Evolutionary conservation across 64 coral and sea anemone species (phyloP).

Genomic region (Porites lutea): DNA sequence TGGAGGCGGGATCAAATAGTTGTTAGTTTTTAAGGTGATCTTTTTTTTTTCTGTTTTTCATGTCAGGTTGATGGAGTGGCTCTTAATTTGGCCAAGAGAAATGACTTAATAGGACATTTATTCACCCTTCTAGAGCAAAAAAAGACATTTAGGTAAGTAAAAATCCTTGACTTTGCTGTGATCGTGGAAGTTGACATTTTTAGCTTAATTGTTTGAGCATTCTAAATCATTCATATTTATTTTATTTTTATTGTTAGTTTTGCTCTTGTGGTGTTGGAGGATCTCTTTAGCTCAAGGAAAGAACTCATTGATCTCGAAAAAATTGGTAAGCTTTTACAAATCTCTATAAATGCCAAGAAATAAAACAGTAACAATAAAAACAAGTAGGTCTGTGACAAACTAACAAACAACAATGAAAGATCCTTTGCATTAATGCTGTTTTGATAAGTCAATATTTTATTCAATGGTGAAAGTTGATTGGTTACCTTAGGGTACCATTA

Average conservation of each 20-base stretch:
- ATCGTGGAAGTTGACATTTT: too few species aligned
- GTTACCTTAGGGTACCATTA: too few species aligned
- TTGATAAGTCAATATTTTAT: too few species aligned
- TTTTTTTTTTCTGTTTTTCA: background rate
- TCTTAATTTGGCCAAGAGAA: slow-evolving; percentile 76
- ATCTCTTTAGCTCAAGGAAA: slow-evolving; percentile 82
- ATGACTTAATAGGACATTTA: slow-evolving; percentile 77
- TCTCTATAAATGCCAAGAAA: background rate
- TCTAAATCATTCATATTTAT: background rate
- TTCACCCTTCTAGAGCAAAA: slow-evolving; percentile 80
- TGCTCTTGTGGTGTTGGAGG: slow-evolving; percentile 80
- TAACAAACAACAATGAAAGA: too few species aligned
- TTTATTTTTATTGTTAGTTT: slow-evolving; percentile 33
- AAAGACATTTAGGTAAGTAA: slow-evolving; percentile 85
- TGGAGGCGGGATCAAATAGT: too few species aligned
- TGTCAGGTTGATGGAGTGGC: slow-evolving; percentile 75
- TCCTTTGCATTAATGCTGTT: too few species aligned
- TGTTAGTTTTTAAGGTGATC: background rate
- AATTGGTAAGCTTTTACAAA: slow-evolving; percentile 47
- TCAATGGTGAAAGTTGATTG: too few species aligned
- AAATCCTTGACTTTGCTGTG: background rate
- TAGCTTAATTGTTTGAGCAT: background rate
- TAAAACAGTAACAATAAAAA: background rate
- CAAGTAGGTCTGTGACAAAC: background rate
- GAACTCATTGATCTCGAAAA: slow-evolving; percentile 67